Conservation (phyloP, 2,888 invertebrate genomes). For the Azorinus chamasolen region DNA sequence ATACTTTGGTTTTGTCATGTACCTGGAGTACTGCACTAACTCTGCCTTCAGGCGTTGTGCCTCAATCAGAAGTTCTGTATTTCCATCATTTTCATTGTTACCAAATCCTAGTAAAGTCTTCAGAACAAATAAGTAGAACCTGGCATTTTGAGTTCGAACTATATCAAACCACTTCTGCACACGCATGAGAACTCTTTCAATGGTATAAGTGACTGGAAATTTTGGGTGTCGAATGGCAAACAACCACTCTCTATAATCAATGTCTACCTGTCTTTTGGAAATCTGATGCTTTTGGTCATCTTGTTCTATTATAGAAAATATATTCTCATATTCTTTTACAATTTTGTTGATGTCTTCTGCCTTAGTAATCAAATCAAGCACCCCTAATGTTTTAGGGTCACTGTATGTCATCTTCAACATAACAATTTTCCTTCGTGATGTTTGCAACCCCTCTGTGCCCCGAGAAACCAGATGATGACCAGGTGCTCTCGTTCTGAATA, state of each 20-base stretch:
- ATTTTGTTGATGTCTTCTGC: conserved; percentile 20
- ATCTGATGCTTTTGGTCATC: background rate
- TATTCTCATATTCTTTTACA: conserved; percentile 29
- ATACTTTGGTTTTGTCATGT: conserved; percentile 46
- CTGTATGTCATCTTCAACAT: conserved; percentile 31
- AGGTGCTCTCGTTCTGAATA: conserved; percentile 19
- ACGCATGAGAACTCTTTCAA: conserved; percentile 46
- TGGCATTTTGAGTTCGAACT: conserved; percentile 43
- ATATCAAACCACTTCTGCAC: conserved; percentile 57
- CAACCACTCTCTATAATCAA: conserved; percentile 62
- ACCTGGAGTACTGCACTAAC: conserved; percentile 39
- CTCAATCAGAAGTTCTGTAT: conserved; percentile 33
- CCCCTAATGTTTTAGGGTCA: conserved; percentile 8
- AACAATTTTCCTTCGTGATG: conserved; percentile 32
- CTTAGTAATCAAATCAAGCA: conserved; percentile 17
- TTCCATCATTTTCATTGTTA: conserved; percentile 13
- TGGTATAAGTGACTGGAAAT: conserved; percentile 11
- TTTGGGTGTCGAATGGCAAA: conserved; percentile 48
- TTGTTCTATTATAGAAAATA: conserved; percentile 13
- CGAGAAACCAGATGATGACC: conserved; percentile 6
- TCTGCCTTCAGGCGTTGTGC: conserved; percentile 53
- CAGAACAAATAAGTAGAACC: conserved; percentile 62
- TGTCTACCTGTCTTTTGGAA: conserved; percentile 33
- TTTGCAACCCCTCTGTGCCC: background rate
- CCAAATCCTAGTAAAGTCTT: conserved; percentile 63